phyloP scores from a whole-genome alignment of 2,797 vertebrate species.

The Phrynocephalus forsythii region DNA sequence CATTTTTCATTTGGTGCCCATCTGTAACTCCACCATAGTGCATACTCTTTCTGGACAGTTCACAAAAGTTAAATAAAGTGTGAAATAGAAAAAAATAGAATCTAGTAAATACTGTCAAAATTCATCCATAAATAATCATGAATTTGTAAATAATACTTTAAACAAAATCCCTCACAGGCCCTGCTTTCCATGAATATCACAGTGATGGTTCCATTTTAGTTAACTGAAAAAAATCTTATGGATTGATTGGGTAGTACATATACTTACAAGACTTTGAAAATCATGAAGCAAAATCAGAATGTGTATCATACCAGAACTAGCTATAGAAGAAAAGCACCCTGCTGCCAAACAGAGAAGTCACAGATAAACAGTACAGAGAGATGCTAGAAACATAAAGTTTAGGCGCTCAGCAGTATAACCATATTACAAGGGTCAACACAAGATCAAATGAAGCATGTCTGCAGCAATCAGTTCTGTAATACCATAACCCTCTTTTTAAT shows the following conservation, averaged over 20 bases:
- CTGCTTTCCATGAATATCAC: slow-evolving; percentile 1
- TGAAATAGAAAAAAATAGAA: background rate
- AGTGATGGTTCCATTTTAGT: slow-evolving; percentile 59
- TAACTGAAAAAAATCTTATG: slow-evolving; percentile 15
- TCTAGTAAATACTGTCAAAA: background rate
- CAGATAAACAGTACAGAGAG: slow-evolving; percentile 42
- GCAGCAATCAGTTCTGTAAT: background rate
- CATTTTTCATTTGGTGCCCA: too few relatives aligned
- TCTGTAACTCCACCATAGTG: too few relatives aligned
- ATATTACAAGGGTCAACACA: slow-evolving; percentile 2
- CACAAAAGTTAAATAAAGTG: background rate
- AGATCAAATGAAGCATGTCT: background rate
- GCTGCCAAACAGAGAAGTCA: slow-evolving; percentile 40
- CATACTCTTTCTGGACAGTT: too few relatives aligned
- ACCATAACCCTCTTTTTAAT: background rate
- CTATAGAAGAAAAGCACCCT: slow-evolving; percentile 27
- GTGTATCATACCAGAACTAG: slow-evolving; percentile 38
- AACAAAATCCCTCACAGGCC: background rate
- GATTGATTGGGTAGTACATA: slow-evolving; percentile 32
- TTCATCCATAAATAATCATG: background rate
- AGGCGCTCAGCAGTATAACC: slow-evolving; percentile 36
- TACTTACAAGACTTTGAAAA: slow-evolving; percentile 7
- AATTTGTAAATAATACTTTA: background rate
- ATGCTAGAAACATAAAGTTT: background rate
- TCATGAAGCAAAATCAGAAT: background rate